A percentile compares a stretch with the other conserved stretches of the same genome.
phyloP scores from a whole-genome alignment of 2,113 vertebrate species.

The Parotia lawesii region DNA sequence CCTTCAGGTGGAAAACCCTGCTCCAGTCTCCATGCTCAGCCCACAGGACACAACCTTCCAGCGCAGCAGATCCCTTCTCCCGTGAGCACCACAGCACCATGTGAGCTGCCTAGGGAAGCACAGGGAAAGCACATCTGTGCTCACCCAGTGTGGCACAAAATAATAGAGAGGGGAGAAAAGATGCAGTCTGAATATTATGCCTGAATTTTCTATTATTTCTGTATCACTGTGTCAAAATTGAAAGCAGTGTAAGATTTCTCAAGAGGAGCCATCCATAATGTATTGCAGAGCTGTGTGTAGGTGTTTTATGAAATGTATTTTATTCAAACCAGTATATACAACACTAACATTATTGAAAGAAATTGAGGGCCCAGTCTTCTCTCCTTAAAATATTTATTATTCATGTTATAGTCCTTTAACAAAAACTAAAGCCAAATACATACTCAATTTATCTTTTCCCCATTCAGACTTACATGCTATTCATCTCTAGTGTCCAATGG shows the following conservation, averaged over 20 bases:
- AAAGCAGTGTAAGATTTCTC: conserved; percentile 73
- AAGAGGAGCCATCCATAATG: conserved; percentile 75
- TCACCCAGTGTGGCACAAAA: conserved; percentile 56
- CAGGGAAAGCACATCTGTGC: neutral
- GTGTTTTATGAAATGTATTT: conserved; percentile 76
- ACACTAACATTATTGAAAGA: conserved; percentile 76
- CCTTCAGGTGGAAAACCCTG: neutral
- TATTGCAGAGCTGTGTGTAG: conserved; percentile 65
- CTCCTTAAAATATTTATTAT: conserved; percentile 75
- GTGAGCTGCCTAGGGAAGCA: neutral
- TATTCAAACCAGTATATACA: conserved; percentile 73
- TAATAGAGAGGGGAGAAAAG: conserved; percentile 39
- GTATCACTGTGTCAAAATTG: conserved; percentile 75
- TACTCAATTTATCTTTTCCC: conserved; percentile 64
- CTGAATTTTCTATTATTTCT: conserved; percentile 72
- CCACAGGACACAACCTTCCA: neutral
- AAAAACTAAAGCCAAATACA: conserved; percentile 68
- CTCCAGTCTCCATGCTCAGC: neutral
- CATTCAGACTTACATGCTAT: conserved; percentile 65
- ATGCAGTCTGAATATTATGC: conserved; percentile 61
- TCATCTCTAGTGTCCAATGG: conserved; percentile 71
- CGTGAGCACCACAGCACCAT: neutral
- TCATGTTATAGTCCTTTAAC: conserved; percentile 72
- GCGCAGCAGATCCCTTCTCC: neutral
- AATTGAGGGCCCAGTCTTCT: conserved; percentile 72